Conservation (phyloP, 2,888 invertebrate genomes). For the Coronaproctus castanopsis region DNA sequence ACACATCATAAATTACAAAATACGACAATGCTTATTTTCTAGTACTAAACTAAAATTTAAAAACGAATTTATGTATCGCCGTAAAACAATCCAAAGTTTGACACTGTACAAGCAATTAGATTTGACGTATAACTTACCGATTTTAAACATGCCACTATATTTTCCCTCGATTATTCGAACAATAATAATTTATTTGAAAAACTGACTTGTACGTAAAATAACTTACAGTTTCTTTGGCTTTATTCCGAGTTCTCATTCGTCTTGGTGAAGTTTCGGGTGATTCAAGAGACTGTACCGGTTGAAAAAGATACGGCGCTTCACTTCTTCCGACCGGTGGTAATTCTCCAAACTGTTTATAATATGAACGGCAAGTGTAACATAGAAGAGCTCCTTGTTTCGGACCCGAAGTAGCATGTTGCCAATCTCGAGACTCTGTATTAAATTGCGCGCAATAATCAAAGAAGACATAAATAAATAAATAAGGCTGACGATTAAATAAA, state of each 20-base stretch:
- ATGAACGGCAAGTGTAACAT: conserved; percentile 53
- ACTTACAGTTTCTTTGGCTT: conserved; percentile 49
- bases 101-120: not conserved
- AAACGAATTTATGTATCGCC: too few relatives aligned
- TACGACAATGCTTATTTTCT: too few relatives aligned
- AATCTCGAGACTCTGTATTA: conserved; percentile 45
- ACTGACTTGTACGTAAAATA: too few relatives aligned
- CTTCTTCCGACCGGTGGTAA: conserved; percentile 34
- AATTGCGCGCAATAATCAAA: not conserved
- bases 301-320: conserved; percentile 29
- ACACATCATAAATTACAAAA: too few relatives aligned
- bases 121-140: too few relatives aligned
- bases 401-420: conserved; percentile 41
- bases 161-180: too few relatives aligned
- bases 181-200: not conserved
- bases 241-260: conserved; percentile 72
- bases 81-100: too few relatives aligned
- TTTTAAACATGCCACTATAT: too few relatives aligned
- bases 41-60: too few relatives aligned
- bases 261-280: conserved; percentile 64
- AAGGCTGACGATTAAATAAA: too few relatives aligned
- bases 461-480: not conserved
- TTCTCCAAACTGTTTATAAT: conserved; percentile 58
- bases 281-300: conserved; percentile 35
- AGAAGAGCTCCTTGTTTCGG: conserved; percentile 42